Conservation (phyloP, 2,113 vertebrate species). For the Alethe castanea region DNA sequence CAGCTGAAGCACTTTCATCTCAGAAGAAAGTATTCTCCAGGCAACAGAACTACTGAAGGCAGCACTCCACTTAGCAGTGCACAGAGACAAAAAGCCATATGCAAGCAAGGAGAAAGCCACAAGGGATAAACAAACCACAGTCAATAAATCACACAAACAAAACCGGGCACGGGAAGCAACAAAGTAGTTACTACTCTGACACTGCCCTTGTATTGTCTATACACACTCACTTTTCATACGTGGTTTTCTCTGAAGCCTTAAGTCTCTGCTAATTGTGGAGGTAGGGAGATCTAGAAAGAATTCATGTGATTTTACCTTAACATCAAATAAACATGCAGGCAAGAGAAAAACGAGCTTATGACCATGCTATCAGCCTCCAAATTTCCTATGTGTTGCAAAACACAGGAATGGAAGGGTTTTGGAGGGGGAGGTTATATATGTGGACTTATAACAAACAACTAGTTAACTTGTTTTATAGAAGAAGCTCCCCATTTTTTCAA, state of each 20-base stretch:
- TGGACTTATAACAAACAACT: background rate
- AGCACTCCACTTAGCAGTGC: background rate
- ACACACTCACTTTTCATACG: background rate
- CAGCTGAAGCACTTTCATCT: background rate
- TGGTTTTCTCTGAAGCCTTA: background rate
- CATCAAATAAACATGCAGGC: background rate
- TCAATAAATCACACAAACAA: background rate
- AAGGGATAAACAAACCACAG: background rate
- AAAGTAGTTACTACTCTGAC: background rate
- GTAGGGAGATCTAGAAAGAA: background rate
- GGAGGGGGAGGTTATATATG: accelerated
- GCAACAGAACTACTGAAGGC: background rate
- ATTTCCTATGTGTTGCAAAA: background rate
- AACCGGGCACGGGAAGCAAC: background rate
- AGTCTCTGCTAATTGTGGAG: background rate
- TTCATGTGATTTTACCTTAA: background rate
- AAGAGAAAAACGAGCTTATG: background rate
- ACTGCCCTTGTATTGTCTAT: background rate
- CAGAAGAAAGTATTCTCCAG: background rate
- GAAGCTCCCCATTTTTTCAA: background rate
- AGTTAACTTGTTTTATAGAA: background rate
- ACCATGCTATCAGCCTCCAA: background rate
- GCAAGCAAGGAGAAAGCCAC: background rate
- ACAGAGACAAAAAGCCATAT: background rate
- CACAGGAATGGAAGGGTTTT: accelerated